Evolutionary conservation across 2,797 vertebrate species (phyloP).

Genomic region (Glyptemys insculpta): DNA sequence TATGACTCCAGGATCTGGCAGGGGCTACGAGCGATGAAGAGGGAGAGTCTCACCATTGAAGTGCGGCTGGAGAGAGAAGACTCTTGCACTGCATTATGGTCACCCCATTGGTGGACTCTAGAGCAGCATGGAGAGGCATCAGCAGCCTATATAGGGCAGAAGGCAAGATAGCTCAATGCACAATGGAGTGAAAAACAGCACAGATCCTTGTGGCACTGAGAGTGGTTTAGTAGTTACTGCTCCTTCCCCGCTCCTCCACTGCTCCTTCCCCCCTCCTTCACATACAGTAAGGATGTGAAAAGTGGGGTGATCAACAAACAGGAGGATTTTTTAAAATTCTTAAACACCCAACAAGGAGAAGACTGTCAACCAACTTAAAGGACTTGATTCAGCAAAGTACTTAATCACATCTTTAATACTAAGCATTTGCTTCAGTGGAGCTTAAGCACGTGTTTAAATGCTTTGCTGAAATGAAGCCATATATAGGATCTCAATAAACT

Average conservation of each 20-base stretch:
- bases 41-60: not conserved
- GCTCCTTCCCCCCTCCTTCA: not conserved
- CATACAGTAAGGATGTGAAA: not conserved
- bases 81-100: not conserved
- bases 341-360: not conserved
- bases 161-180: not conserved
- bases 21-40: not conserved
- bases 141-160: not conserved
- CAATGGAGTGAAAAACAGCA: not conserved
- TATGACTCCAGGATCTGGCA: not conserved
- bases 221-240: accelerated
- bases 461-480: constrained; percentile 1
- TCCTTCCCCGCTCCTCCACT: not conserved
- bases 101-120: accelerated
- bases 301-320: not conserved
- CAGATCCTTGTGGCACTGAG: not conserved
- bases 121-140: accelerated
- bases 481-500: not conserved
- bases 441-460: constrained; percentile 9
- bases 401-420: not conserved
- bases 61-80: not conserved
- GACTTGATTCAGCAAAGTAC: not conserved
- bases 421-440: not conserved
- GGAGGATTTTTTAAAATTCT: not conserved
- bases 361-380: not conserved